Evolutionary conservation across 2,113 vertebrate species (phyloP).

Genomic region (Tachysurus fulvidraco): DNA sequence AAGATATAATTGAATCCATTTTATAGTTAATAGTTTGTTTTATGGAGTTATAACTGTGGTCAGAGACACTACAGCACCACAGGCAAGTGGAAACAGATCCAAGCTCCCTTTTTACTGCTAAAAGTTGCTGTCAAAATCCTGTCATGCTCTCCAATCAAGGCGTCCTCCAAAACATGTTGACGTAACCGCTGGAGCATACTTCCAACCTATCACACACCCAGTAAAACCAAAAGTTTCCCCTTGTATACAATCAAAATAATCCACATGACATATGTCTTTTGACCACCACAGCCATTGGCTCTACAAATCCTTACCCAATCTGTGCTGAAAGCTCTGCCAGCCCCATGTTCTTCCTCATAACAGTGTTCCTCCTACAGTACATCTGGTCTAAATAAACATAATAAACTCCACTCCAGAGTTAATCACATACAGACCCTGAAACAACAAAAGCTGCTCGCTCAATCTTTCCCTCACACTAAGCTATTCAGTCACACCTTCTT

Average conservation of each 20-base stretch:
- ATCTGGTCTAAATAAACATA: constrained; percentile 69
- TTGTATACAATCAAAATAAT: constrained; percentile 43
- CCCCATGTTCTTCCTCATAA: constrained; percentile 40
- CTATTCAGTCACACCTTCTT: constrained; percentile 22
- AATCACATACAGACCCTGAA: constrained; percentile 65
- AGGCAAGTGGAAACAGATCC: not conserved
- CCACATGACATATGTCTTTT: constrained; percentile 56
- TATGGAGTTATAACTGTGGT: constrained; percentile 17
- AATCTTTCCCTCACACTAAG: constrained; percentile 17
- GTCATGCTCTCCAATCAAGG: constrained; percentile 22
- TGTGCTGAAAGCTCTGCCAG: constrained; percentile 35
- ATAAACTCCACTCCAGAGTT: constrained; percentile 55
- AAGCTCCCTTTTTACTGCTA: not conserved
- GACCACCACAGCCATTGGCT: constrained; percentile 44
- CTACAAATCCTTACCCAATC: constrained; percentile 43
- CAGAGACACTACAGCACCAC: not conserved
- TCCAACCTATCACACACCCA: constrained; percentile 58
- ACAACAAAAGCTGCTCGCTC: constrained; percentile 47
- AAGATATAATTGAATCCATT: not conserved
- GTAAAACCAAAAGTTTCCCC: constrained; percentile 57
- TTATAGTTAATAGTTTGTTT: not conserved
- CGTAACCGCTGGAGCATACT: constrained; percentile 52
- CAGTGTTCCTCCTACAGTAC: constrained; percentile 63
- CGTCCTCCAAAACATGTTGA: constrained; percentile 54
- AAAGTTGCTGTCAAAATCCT: constrained; percentile 6